Evolutionary conservation across 2,113 vertebrate species (phyloP).

Genomic region (Piprites chloris): DNA sequence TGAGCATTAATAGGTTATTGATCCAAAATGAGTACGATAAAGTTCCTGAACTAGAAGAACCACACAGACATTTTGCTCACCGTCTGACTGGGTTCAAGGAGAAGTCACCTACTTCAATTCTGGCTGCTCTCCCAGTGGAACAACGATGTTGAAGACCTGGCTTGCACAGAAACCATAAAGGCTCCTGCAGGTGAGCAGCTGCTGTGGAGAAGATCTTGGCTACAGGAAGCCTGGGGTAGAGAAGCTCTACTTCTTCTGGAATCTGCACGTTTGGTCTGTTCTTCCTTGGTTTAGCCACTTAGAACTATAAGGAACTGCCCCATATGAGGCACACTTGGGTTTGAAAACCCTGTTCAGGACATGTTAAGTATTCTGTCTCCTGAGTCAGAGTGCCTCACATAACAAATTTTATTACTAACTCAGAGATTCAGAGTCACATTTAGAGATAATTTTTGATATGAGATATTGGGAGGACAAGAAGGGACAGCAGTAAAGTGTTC

Average conservation of each 20-base stretch:
- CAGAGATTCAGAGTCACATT: background rate
- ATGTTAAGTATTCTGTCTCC: background rate
- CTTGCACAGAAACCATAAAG: background rate
- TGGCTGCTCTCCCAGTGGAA: background rate
- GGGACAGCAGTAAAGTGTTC: background rate
- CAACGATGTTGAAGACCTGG: background rate
- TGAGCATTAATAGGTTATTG: background rate
- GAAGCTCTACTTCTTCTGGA: background rate
- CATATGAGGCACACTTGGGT: background rate
- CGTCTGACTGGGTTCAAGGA: background rate
- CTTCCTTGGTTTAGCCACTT: background rate
- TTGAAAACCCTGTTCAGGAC: background rate
- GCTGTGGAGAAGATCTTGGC: background rate
- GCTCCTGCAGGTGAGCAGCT: background rate
- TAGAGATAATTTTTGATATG: background rate
- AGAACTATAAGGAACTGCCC: background rate
- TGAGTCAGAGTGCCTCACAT: background rate
- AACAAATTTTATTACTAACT: background rate
- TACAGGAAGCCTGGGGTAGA: background rate
- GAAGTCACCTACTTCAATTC: background rate
- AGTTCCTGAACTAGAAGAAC: background rate
- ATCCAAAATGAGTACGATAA: background rate
- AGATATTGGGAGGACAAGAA: background rate
- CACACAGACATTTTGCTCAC: background rate
- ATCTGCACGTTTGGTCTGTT: background rate